Percentiles rank a stretch among this genome's conserved stretches.
Evolutionary conservation across 2,797 vertebrate species (phyloP).

Genomic region (Acrossocheilus wenchowensis): DNA sequence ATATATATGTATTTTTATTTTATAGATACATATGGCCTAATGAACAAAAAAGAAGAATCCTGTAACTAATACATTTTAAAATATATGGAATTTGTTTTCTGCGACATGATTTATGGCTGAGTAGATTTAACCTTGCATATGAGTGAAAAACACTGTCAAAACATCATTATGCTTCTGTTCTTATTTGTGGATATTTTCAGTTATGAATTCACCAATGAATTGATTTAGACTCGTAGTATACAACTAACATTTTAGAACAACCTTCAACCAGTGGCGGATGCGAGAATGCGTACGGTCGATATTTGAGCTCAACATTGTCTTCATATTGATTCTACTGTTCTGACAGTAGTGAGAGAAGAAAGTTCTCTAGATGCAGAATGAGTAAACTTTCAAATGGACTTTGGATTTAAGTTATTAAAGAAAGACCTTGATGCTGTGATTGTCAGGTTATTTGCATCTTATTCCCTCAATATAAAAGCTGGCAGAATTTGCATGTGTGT

Average conservation of each 20-base stretch:
- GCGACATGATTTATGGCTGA: neutral
- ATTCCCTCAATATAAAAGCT: constrained; percentile 3
- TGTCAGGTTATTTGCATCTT: neutral
- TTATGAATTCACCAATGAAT: neutral
- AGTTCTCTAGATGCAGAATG: neutral
- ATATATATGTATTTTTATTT: neutral
- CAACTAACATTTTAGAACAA: neutral
- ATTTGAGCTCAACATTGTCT: constrained; percentile 1
- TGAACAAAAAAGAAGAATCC: neutral
- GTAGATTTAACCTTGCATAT: neutral
- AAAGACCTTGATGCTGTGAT: neutral
- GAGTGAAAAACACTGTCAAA: neutral
- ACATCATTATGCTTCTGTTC: neutral
- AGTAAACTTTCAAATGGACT: neutral
- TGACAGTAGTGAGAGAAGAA: neutral
- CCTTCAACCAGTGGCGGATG: neutral
- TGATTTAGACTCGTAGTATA: neutral
- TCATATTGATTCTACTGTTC: neutral
- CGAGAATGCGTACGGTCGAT: neutral
- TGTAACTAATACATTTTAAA: neutral
- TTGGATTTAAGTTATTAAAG: neutral
- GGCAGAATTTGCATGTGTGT: neutral
- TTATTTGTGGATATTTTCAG: neutral
- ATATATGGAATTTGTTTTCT: neutral
- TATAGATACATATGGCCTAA: neutral